Percentiles rank a stretch among this genome's conserved stretches.
Evolutionary conservation across 2,113 vertebrate genomes (phyloP).

Genomic region (Prietella phreatophila): DNA sequence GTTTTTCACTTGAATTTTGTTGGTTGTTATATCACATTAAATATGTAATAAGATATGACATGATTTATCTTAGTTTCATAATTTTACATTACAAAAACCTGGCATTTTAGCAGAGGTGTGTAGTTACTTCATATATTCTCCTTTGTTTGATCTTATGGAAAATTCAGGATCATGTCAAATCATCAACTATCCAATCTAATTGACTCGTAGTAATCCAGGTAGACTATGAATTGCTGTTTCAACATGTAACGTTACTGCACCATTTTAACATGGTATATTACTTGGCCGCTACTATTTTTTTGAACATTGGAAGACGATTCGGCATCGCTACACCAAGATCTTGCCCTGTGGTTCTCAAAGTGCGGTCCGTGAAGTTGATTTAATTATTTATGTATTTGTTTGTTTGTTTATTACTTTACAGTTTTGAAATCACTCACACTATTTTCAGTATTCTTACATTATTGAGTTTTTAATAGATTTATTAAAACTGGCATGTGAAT

Average conservation of each 20-base stretch:
- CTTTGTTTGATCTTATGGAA: not conserved
- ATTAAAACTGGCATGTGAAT: not conserved
- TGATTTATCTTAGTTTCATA: not conserved
- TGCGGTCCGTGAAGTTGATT: not conserved
- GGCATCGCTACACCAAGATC: not conserved
- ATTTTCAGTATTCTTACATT: not conserved
- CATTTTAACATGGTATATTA: not conserved
- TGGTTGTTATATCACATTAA: not conserved
- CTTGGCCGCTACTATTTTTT: not conserved
- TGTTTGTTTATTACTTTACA: not conserved
- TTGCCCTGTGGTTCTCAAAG: not conserved
- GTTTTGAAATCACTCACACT: not conserved
- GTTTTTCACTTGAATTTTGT: not conserved
- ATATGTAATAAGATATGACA: not conserved
- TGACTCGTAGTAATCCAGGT: not conserved
- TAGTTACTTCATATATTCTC: not conserved
- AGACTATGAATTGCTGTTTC: not conserved
- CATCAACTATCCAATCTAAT: not conserved
- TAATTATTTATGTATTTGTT: not conserved
- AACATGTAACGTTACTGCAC: not conserved
- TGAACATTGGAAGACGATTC: not conserved
- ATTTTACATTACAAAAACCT: not conserved
- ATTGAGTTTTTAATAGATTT: not conserved
- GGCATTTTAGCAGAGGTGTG: not conserved
- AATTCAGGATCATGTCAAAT: not conserved